Evolutionary conservation across 2,888 invertebrate genomes (phyloP).

Genomic region (Phaedon cochleariae): DNA sequence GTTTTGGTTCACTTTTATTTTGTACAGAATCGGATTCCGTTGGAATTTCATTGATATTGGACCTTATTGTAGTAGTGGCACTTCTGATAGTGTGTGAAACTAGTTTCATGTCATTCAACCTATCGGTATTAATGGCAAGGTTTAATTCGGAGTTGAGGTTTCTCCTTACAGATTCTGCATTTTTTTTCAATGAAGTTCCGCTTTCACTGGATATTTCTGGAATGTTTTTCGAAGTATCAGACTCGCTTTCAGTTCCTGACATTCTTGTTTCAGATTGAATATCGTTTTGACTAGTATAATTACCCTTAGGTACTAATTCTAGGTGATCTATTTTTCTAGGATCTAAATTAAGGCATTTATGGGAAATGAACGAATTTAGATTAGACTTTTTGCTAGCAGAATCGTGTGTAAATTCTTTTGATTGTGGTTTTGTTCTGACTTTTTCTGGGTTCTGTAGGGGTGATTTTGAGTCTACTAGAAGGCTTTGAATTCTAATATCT

Average conservation of each 20-base stretch:
- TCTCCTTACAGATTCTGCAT: conserved; percentile 33
- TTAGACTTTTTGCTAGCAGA: conserved; percentile 32
- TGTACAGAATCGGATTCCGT: background rate
- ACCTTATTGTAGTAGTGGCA: background rate
- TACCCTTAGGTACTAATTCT: conserved; percentile 39
- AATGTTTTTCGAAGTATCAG: conserved; percentile 61
- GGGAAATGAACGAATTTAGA: conserved; percentile 49
- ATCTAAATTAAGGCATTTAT: conserved; percentile 52
- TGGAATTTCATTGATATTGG: background rate
- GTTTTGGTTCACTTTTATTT: background rate
- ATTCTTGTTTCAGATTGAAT: conserved; percentile 15
- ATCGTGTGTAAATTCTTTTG: conserved; percentile 28
- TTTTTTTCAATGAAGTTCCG: conserved; percentile 41
- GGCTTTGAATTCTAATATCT: conserved; percentile 51
- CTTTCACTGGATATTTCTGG: conserved; percentile 59
- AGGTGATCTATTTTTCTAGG: conserved; percentile 49
- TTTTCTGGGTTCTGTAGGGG: conserved; percentile 10
- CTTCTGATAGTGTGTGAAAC: conserved; percentile 6
- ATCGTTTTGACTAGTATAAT: background rate
- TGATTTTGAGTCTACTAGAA: conserved; percentile 25
- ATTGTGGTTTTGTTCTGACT: conserved; percentile 17
- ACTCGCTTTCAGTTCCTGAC: conserved; percentile 51
- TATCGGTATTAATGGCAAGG: conserved; percentile 35
- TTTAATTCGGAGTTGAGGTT: conserved; percentile 22
- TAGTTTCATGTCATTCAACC: conserved; percentile 37